Evolutionary conservation across 2,797 vertebrate genomes (phyloP).

Genomic region (Furcifer pardalis): DNA sequence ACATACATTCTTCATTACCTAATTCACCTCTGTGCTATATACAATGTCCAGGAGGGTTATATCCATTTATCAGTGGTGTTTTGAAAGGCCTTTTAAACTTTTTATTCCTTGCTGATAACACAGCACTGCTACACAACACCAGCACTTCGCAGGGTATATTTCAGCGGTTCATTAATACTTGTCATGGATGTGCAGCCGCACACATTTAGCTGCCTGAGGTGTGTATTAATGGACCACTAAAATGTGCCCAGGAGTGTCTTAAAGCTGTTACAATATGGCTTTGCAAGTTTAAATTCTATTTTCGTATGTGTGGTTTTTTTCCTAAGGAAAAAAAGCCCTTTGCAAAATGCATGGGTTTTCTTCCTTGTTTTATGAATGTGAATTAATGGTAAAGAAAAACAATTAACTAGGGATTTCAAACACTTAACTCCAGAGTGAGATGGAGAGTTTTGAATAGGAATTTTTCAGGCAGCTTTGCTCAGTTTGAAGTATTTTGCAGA

Average conservation of each 20-base stretch:
- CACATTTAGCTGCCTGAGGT: slow-evolving; percentile 46
- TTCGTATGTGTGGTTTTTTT: slow-evolving; percentile 17
- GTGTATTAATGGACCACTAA: slow-evolving; percentile 69
- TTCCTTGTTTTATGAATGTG: slow-evolving; percentile 20
- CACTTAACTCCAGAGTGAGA: neutral
- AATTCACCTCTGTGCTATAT: too few relatives aligned
- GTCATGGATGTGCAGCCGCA: slow-evolving; percentile 57
- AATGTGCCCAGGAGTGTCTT: slow-evolving; percentile 68
- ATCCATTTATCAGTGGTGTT: too few relatives aligned
- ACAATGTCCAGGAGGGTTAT: too few relatives aligned
- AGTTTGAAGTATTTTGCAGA: neutral
- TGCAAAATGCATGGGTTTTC: slow-evolving; percentile 38
- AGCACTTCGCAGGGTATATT: slow-evolving; percentile 53
- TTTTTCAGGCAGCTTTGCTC: slow-evolving; percentile 8
- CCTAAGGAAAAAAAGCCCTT: slow-evolving; percentile 35
- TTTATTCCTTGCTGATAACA: slow-evolving; percentile 31
- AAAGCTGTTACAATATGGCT: slow-evolving; percentile 46
- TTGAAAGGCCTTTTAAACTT: slow-evolving; percentile 1
- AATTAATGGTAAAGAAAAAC: neutral
- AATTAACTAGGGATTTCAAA: slow-evolving; percentile 19
- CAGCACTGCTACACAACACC: slow-evolving; percentile 4
- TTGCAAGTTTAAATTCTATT: slow-evolving; percentile 58
- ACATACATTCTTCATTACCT: too few relatives aligned
- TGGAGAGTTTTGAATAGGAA: neutral
- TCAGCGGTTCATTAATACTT: slow-evolving; percentile 58